A percentile compares a stretch with the other conserved stretches of the same genome.
These are phyloP conservation scores for Cyrtodaria siliqua DNA, from an alignment of 2,888 invertebrate genomes.

Conservation along the genomic window DNA sequence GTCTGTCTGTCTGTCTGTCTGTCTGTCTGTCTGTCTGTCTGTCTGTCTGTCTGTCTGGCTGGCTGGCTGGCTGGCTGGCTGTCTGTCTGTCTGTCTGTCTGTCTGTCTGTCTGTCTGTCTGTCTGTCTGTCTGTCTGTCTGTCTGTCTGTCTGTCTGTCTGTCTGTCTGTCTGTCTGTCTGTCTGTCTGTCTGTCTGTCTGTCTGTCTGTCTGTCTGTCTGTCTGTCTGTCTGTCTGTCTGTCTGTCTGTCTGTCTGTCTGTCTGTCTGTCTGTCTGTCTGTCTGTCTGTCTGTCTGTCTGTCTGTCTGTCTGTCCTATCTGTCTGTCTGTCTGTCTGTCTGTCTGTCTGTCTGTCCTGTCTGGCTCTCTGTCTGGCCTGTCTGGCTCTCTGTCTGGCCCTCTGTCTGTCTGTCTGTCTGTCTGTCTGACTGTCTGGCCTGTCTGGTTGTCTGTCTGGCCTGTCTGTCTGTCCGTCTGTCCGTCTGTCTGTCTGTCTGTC, in stretches of 20 bases:
- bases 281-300: conserved; percentile 3
- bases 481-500: too few relatives aligned
- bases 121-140: conserved; percentile 3
- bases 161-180: conserved; percentile 3
- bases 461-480: too few relatives aligned
- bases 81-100: conserved; percentile 3
- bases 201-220: conserved; percentile 3
- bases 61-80: too few relatives aligned
- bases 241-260: conserved; percentile 3
- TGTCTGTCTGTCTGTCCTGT: too few relatives aligned
- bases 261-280: conserved; percentile 3
- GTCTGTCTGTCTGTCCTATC: too few relatives aligned
- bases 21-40: conserved; percentile 3
- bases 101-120: conserved; percentile 3
- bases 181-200: conserved; percentile 3
- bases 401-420: too few relatives aligned
- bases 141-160: conserved; percentile 3
- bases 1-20: conserved; percentile 3
- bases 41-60: too few relatives aligned
- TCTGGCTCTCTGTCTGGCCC: too few relatives aligned
- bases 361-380: too few relatives aligned
- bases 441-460: too few relatives aligned
- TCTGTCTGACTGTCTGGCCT: too few relatives aligned
- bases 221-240: conserved; percentile 3
- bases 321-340: too few relatives aligned